A percentile compares a stretch with the other conserved stretches of the same genome.
Evolutionary conservation across 2,797 vertebrate species (phyloP).

Genomic region (Buphagus erythrorhynchus): DNA sequence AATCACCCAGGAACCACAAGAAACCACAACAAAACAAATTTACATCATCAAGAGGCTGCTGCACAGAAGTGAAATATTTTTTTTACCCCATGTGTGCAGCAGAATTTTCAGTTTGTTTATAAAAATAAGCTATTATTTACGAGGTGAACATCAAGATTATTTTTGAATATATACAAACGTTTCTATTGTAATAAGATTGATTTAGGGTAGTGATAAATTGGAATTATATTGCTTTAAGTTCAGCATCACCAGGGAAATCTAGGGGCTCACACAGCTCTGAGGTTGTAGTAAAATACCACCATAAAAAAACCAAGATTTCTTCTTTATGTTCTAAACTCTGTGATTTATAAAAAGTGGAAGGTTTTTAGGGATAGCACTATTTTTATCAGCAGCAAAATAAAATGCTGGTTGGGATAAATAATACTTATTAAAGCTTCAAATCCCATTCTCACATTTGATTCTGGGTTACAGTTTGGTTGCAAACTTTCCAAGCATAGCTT

Average conservation of each 20-base stretch:
- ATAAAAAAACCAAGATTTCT: not conserved
- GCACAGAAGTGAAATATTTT: not conserved
- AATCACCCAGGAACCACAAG: not conserved
- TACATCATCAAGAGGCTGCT: not conserved
- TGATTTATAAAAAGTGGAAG: not conserved
- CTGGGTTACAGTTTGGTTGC: not conserved
- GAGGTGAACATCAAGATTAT: no score
- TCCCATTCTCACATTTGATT: not conserved
- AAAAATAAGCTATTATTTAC: not conserved
- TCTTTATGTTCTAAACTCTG: not conserved
- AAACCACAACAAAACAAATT: not conserved
- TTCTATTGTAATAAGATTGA: not conserved
- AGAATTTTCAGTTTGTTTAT: not conserved
- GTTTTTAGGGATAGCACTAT: not conserved
- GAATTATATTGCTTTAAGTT: not conserved
- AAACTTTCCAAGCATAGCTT: not conserved
- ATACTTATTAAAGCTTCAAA: not conserved
- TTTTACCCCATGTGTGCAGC: not conserved
- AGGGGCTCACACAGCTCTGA: not conserved
- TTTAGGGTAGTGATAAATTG: not conserved
- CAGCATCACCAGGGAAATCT: not conserved
- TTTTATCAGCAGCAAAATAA: not conserved
- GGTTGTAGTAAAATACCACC: not conserved
- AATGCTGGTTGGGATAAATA: not conserved
- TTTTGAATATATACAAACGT: not conserved